A percentile compares a stretch with the other conserved stretches of the same genome.
These are phyloP conservation scores for Diplodus sargus DNA, from an alignment of 2,797 vertebrate species.

Conservation along the genomic window DNA sequence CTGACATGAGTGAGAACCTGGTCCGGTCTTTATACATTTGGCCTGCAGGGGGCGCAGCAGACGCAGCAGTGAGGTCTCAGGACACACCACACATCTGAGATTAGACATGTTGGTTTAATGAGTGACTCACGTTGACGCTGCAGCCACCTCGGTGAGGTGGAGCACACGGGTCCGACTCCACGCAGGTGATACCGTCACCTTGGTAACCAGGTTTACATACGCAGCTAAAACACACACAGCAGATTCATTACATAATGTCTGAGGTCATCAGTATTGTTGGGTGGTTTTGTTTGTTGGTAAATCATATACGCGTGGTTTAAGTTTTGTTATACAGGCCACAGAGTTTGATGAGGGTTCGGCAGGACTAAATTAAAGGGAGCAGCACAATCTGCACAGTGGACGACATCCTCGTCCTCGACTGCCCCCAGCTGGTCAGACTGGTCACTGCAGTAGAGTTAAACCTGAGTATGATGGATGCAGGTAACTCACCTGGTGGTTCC, in stretches of 20 bases:
- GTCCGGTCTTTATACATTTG: constrained; percentile 86
- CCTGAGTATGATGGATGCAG: neutral
- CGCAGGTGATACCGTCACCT: constrained; percentile 90
- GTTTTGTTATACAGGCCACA: no score
- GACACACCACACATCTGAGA: neutral
- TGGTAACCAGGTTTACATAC: constrained; percentile 91
- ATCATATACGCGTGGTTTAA: no score
- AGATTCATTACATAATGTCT: neutral
- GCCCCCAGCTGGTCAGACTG: no score
- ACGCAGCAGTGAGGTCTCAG: neutral
- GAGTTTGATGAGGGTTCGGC: no score
- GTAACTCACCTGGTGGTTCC: constrained; percentile 81
- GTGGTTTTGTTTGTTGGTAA: no score
- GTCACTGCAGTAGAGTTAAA: neutral
- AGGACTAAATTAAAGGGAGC: no score
- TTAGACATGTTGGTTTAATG: no score
- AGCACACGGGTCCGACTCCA: constrained; percentile 86
- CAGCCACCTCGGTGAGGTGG: constrained; percentile 83
- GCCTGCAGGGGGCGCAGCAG: constrained; percentile 82
- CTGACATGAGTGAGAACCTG: constrained; percentile 81
- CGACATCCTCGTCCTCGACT: no score
- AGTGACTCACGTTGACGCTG: constrained; percentile 76
- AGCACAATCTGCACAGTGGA: no score
- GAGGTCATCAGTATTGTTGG: no score
- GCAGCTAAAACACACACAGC: constrained; percentile 82